Percentiles rank a stretch among this genome's conserved stretches.
phyloP scores from a whole-genome alignment of 2,888 invertebrate species.

The Drosophila aldrichi region DNA sequence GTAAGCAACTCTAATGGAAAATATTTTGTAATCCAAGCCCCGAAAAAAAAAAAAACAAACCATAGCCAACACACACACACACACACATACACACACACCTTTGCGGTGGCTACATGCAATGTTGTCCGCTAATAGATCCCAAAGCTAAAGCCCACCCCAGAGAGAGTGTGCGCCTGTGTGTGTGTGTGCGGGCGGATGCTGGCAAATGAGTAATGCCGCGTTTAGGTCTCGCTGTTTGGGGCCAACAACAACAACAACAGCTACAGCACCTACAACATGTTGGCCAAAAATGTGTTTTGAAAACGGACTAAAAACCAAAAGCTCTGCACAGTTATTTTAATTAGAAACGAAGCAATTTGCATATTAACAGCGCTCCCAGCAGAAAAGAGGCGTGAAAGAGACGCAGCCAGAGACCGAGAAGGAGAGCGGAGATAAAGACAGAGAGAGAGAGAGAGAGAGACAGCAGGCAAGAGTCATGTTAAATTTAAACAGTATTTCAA shows the following conservation, averaged over 20 bases:
- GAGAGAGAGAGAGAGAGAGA: not conserved
- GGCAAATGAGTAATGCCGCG: conserved; percentile 39
- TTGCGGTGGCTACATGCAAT: conserved; percentile 59
- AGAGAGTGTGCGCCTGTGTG: not conserved
- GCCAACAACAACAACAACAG: conserved; percentile 29
- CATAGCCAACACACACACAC: not conserved
- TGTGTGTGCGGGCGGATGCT: conserved; percentile 8
- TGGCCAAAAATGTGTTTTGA: conserved; percentile 72
- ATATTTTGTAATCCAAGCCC: conserved; percentile 70
- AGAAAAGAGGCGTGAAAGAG: not conserved
- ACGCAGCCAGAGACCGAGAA: not conserved
- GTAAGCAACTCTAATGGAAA: conserved; percentile 60
- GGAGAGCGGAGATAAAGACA: not conserved
- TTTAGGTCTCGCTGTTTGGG: conserved; percentile 18
- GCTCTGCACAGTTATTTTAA: conserved; percentile 79
- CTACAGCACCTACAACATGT: conserved; percentile 48
- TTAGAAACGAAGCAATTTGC: conserved; percentile 80
- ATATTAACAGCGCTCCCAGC: conserved; percentile 60
- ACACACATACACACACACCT: conserved; percentile 57
- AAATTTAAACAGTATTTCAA: conserved; percentile 51
- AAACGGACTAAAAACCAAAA: conserved; percentile 61
- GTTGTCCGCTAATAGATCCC: conserved; percentile 69
- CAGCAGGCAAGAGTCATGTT: conserved; percentile 22
- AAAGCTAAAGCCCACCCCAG: conserved; percentile 39
- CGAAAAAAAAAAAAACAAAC: conserved; percentile 10